phyloP scores from a whole-genome alignment of 1,140 invertebrate genomes.

The Asobara japonica region DNA sequence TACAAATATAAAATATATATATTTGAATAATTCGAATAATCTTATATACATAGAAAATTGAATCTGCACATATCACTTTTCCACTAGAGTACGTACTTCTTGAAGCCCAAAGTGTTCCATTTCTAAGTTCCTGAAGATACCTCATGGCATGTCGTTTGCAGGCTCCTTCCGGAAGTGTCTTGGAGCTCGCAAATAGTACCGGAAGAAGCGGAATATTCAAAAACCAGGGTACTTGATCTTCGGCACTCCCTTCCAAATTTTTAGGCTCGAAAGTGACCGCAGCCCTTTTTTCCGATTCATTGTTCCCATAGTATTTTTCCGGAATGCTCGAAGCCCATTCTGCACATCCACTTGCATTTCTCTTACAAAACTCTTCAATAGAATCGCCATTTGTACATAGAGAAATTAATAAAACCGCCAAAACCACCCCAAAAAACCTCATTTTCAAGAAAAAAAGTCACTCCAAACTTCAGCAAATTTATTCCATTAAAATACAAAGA shows the following conservation, averaged over 20 bases:
- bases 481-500: too few relatives aligned
- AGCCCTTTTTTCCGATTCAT: neutral
- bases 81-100: slow-evolving; percentile 45
- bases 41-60: too few relatives aligned
- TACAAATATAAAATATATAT: too few relatives aligned
- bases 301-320: neutral
- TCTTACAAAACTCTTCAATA: neutral
- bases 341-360: neutral
- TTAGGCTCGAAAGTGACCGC: neutral
- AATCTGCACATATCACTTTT: neutral
- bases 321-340: neutral
- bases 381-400: neutral
- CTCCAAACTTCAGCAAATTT: too few relatives aligned
- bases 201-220: slow-evolving; percentile 42
- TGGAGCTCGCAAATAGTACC: slow-evolving; percentile 40
- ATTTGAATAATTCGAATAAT: too few relatives aligned
- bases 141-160: slow-evolving; percentile 45
- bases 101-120: slow-evolving; percentile 51
- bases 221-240: slow-evolving; percentile 33
- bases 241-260: neutral
- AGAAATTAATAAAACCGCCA: neutral
- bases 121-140: slow-evolving; percentile 43
- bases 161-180: slow-evolving; percentile 37
- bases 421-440: too few relatives aligned
- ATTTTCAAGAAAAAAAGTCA: too few relatives aligned